phyloP scores from a whole-genome alignment of 2,113 vertebrate species.

The Pantherophis guttatus region DNA sequence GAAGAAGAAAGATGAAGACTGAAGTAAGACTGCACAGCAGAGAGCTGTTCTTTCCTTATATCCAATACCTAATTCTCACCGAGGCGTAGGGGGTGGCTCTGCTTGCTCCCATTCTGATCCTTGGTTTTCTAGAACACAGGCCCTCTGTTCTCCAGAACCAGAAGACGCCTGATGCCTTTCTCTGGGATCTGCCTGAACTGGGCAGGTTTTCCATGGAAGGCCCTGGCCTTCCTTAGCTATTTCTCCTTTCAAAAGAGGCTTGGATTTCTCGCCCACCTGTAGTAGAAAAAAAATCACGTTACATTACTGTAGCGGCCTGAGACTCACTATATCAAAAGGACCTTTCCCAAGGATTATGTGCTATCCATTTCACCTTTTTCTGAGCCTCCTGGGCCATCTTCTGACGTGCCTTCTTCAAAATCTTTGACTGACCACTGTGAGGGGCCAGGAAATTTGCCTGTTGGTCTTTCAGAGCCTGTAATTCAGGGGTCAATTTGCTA shows the following conservation, averaged over 20 bases:
- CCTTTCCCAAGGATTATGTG: neutral
- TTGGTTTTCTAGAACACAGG: neutral
- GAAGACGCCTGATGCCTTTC: neutral
- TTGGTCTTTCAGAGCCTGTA: constrained; percentile 80
- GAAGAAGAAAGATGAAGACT: neutral
- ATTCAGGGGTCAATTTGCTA: constrained; percentile 75
- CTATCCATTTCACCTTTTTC: constrained; percentile 62
- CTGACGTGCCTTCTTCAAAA: constrained; percentile 76
- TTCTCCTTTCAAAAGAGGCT: constrained; percentile 29
- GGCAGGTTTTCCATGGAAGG: neutral
- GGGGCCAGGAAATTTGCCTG: constrained; percentile 74
- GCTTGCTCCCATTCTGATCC: constrained; percentile 46
- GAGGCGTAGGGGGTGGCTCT: constrained; percentile 25
- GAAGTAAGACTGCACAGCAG: neutral
- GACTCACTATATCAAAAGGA: neutral
- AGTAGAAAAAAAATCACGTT: constrained; percentile 2
- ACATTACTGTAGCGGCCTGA: neutral
- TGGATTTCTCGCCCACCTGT: constrained; percentile 53
- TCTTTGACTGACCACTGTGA: constrained; percentile 67
- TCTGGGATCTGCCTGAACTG: neutral
- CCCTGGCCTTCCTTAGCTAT: constrained; percentile 25
- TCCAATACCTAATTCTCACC: constrained; percentile 47
- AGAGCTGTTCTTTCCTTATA: neutral
- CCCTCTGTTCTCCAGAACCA: constrained; percentile 31
- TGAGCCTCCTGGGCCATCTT: constrained; percentile 66